Conservation (phyloP, 2,888 invertebrate genomes). For the Hesperia comma region DNA sequence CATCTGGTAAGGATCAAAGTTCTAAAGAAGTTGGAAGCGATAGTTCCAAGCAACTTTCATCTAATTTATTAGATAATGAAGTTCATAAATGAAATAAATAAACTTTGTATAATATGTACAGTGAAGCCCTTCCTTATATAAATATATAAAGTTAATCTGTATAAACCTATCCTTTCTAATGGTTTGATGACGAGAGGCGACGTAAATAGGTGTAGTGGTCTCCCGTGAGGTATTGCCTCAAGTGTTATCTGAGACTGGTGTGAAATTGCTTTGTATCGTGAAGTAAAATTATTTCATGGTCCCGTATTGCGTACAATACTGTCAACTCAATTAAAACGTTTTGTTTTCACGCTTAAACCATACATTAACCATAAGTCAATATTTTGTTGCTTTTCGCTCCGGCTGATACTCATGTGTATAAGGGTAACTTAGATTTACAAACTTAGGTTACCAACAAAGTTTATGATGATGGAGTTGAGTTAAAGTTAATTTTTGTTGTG, state of each 20-base stretch:
- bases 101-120: not conserved
- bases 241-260: too few relatives aligned
- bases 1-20: not conserved
- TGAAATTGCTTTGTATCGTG: too few relatives aligned
- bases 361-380: constrained; percentile 30
- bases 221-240: too few relatives aligned
- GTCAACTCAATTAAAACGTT: constrained; percentile 20
- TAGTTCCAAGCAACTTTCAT: not conserved
- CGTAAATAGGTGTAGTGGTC: too few relatives aligned
- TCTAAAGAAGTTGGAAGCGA: not conserved
- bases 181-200: too few relatives aligned
- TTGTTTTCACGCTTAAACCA: constrained; percentile 26
- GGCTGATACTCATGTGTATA: constrained; percentile 5
- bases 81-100: constrained; percentile 4
- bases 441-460: too few relatives aligned
- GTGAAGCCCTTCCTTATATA: too few relatives aligned
- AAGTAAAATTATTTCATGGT: not conserved
- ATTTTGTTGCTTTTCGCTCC: constrained; percentile 13
- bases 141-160: too few relatives aligned
- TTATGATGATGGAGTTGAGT: too few relatives aligned
- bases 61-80: not conserved
- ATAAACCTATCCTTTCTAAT: too few relatives aligned
- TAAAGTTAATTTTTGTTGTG: too few relatives aligned
- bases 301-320: not conserved
- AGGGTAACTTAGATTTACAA: not conserved